Percentiles rank a stretch among this genome's conserved stretches.
Conservation (phyloP, 2,113 vertebrate species). For the Menura novaehollandiae region DNA sequence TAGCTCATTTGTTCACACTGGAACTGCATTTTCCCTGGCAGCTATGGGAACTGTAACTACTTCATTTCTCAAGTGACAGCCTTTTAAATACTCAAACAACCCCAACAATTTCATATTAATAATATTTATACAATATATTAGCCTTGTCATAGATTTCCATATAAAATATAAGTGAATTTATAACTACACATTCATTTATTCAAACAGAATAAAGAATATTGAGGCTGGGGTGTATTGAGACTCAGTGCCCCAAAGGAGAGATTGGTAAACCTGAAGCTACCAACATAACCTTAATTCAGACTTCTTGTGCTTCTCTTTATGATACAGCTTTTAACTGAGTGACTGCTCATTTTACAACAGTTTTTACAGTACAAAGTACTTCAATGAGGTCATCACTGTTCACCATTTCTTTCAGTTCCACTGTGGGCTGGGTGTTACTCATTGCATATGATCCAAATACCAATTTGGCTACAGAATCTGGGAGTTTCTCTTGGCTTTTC, state of each 20-base stretch:
- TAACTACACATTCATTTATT: neutral
- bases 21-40: neutral
- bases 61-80: neutral
- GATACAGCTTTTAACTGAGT: neutral
- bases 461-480: neutral
- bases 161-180: neutral
- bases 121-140: neutral
- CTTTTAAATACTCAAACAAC: neutral
- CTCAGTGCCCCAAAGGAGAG: neutral
- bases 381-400: neutral
- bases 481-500: neutral
- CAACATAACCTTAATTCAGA: neutral
- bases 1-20: neutral
- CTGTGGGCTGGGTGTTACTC: neutral
- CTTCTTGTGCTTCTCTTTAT: neutral
- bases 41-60: neutral
- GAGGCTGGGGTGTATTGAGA: neutral
- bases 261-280: neutral
- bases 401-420: neutral
- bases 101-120: neutral
- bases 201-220: neutral
- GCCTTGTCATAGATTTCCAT: neutral
- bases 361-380: neutral
- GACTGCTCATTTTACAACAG: neutral
- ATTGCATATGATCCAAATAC: neutral